Base-by-base conservation (phyloP, 2,113 vertebrate species). In the Chloropsis hardwickii region DNA sequence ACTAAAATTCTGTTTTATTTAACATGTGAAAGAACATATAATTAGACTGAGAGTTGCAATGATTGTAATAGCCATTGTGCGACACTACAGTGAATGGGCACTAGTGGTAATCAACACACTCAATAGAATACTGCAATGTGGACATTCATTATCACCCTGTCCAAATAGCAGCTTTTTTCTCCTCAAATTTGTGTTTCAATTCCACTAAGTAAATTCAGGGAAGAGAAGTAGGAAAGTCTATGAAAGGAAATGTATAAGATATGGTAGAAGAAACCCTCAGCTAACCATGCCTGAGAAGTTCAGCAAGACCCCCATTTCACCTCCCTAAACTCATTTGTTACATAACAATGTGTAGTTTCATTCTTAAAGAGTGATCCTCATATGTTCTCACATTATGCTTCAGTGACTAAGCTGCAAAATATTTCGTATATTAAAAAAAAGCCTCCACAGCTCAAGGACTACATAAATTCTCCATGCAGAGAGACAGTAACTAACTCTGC, bases 401-500 rank as follows among this genome's bases (percentile, higher is more conserved):
- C 47, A 79, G 72, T 94, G 94, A 95, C 94, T 96, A 97, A 96
- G 40, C 42, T 80, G 51, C 18, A 94, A 87, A 92, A 90, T 92
- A 89, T 94, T 93, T 88, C 39, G 9, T 77, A 37, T 51, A 90
- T 45, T 71, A 57, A 88, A 66, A 88, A 96, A 96, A 60, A 48
- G 1, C 35, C 47, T 82, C 51, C 39, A 16, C 48, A 92, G 94
- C 56, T 61, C 44, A 48, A 48, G 62, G 24, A 16, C 51, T 86
- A 61, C 86, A 72, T 72, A 70, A 86, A 69, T 86, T 65, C 33
- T 95, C 24, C 37, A 28, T 47, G 24, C 29, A 33, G 62, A 79
- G 16, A 67, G 58, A 94, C 28, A 35, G 8, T 56, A 92, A 74
- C 77, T 65, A 62, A 66, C 47, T 66, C 47, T 67, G 24, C 74